Base-by-base conservation (phyloP, 2,113 vertebrate genomes). In the Puffinus mauretanicus region DNA sequence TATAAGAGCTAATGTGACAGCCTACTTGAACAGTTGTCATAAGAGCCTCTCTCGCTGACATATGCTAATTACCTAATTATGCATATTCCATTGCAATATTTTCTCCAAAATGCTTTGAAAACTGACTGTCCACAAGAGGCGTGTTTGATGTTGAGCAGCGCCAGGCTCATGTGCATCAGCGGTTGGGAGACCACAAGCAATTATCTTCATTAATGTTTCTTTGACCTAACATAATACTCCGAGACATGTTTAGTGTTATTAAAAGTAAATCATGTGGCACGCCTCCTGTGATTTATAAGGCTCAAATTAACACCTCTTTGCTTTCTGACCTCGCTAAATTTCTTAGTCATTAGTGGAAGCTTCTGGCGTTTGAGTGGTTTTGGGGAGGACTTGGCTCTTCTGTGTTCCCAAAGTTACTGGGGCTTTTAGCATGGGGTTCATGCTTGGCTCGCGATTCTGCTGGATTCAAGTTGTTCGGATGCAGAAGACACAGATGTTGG, bases 371-470 rank as follows among this genome's bases (percentile, higher is more conserved):
- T 19, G 57, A 47, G 66, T 71, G 46, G 27, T 64, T 94, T 87
- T 21, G 14, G 20, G 38, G 17, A 7, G 22, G 3, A 61, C 10
- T 77, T 70, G 88, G 51, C 80, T 84, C 12, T 66, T 51, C 30
- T 47, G 8, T 1, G 0, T 79, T 79, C n/a, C 38, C n/a, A 18
- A 42, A 61, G 30, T 10, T 66, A 10, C 34, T 65, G 72, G 55
- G 69, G 38, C 65, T 94, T 86, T 60, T 11, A 62, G 26, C 52
- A 0, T 25, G 47, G 21, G 55, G 58, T 47, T 86, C 21, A 13
- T 1, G 4, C 67, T 88, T 75, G 51, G 58, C 78, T 88, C 0
- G 0, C 1, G 6, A 1, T 81, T 51, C 42, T 57, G 40, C 57
- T 42, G 38, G 8, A 47, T 60, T 81, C 40, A 9, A 13, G 19